These are phyloP conservation scores for Chlorops oryzae DNA, from an alignment of 1,140 invertebrate species.

Conservation along the genomic window DNA sequence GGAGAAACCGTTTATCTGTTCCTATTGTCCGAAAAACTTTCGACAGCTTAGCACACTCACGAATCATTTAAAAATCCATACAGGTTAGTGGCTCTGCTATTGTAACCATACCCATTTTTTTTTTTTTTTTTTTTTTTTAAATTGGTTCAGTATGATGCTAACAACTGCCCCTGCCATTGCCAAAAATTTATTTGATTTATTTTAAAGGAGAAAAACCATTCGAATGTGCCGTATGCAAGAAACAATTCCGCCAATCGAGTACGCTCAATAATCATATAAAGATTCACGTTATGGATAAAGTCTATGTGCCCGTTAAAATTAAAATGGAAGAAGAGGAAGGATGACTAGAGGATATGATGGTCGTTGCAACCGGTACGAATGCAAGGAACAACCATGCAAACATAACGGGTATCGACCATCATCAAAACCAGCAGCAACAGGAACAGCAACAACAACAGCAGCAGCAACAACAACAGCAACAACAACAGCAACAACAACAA, in stretches of 20 bases:
- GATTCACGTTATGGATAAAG: constrained; percentile 48
- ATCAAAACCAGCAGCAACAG: constrained; percentile 23
- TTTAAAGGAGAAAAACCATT: constrained; percentile 46
- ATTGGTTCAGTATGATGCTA: no score
- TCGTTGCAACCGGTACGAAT: constrained; percentile 19
- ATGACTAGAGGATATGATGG: constrained; percentile 47
- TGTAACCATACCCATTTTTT: not conserved
- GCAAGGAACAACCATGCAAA: constrained; percentile 5
- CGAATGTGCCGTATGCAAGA: constrained; percentile 47
- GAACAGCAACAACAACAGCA: not conserved
- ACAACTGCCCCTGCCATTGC: no score
- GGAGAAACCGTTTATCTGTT: constrained; percentile 47
- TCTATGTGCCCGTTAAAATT: constrained; percentile 46
- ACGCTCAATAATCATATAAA: constrained; percentile 49
- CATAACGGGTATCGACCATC: constrained; percentile 3
- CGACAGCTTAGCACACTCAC: constrained; percentile 45
- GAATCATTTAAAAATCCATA: constrained; percentile 47
- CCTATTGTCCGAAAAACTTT: constrained; percentile 46
- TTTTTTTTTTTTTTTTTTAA: not conserved
- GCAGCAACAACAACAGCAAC: constrained; percentile 7
- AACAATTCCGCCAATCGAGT: constrained; percentile 47
- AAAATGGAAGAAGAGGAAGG: constrained; percentile 47
- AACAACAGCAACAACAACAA: constrained; percentile 12
- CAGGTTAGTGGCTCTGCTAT: constrained; percentile 31
- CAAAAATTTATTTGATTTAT: constrained; percentile 9